Evolutionary conservation across 2,113 vertebrate species (phyloP).

Genomic region (Scolopax mira): DNA sequence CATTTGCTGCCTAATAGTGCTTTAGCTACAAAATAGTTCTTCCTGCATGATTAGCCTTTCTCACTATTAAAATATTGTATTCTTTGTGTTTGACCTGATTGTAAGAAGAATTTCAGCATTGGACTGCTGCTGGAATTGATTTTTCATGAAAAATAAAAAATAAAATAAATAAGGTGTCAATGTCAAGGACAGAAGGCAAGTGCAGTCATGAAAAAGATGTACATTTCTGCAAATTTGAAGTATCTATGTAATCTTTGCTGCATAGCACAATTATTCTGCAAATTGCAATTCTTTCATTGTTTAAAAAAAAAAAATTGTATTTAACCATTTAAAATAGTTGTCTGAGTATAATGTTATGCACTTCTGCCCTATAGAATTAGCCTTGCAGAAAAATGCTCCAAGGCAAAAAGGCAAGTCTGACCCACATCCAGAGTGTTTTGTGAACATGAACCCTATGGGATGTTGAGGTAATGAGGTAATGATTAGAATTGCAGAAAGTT

Average conservation of each 20-base stretch:
- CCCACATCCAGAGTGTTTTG: background rate
- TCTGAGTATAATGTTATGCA: background rate
- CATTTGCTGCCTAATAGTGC: background rate
- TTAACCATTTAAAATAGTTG: background rate
- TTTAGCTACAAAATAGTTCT: background rate
- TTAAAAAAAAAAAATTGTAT: background rate
- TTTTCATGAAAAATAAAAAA: background rate
- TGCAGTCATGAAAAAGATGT: background rate
- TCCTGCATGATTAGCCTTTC: background rate
- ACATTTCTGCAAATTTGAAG: background rate
- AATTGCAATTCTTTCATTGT: background rate
- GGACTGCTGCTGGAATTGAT: background rate
- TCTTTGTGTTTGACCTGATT: background rate
- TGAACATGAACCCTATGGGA: background rate
- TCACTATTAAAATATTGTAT: background rate
- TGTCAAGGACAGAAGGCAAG: background rate
- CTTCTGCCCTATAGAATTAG: constrained; percentile 1
- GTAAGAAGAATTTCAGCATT: background rate
- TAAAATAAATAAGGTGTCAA: background rate
- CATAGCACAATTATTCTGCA: background rate
- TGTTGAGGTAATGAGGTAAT: background rate
- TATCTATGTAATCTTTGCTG: background rate
- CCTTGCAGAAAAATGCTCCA: constrained; percentile 1
- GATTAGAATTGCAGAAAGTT: background rate
- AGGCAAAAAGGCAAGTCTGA: constrained; percentile 4